Base-by-base conservation (phyloP, 2,113 vertebrate species). In the Elaphurus davidianus region DNA sequence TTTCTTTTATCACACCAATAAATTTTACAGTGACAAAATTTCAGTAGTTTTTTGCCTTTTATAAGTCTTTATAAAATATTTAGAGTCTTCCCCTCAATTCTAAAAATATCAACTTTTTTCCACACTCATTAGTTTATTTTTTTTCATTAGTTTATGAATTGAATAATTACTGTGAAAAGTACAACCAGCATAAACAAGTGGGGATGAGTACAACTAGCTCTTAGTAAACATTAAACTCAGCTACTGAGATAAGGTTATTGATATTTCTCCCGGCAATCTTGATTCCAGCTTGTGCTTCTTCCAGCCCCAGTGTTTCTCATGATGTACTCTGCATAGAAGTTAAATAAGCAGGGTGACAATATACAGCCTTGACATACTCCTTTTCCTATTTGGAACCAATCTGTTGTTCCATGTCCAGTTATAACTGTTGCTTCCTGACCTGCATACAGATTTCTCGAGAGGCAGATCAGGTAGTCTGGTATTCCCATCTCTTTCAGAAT, bases 21-120 rank as follows among this genome's bases (percentile, higher is more conserved):
- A 5, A 87, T 90, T 87, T 81, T 86, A 67, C 3, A 86, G 67
- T 33, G 89, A 74, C 74, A 60, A 52, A 54, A 59, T 21, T 13
- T 87, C 47, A 89, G 7, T 71, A 81, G 15, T 33, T 47, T n/a
- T n/a, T 94, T 87, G 43, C 40, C 62, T 84, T 92, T 76, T 85
- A 50, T 47, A 59, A 85, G n/a, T 94, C 40, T 97, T 93, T 90
- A 59, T 74, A 87, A 97, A 88, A 87, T 52, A 95, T 85, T 95
- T 82, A 55, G 43, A 7, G 10, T 81, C 59, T 84, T 85, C 23
- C 25, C 52, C 7, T 27, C 25, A 79, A 54, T 64, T 85, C 78
- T 71, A 59, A 9, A 88, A 93, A 74, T 21, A 67, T 30, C 23
- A 40, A 40, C 33, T 88, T 79, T 96, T 87, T 82, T 43, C 10